Conservation (phyloP, 2,888 invertebrate species). For the Argyra leucocephala region DNA sequence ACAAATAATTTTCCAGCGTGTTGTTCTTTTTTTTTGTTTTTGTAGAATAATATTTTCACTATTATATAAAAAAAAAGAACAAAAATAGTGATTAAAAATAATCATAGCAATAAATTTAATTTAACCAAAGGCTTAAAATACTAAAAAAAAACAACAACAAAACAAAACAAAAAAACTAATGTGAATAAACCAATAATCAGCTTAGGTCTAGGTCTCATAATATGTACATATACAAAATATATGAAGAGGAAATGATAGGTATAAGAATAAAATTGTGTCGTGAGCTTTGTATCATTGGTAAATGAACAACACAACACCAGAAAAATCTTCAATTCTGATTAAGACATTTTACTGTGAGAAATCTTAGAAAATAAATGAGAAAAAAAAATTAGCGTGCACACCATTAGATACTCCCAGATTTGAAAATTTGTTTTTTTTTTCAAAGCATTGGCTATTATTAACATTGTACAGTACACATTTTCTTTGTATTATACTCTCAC, state of each 20-base stretch:
- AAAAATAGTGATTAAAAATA: neutral
- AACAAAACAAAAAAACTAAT: neutral
- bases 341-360: neutral
- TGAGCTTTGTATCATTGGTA: neutral
- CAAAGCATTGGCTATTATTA: no score
- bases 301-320: neutral
- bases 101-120: neutral
- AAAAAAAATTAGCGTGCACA: neutral
- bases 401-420: neutral
- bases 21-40: no score
- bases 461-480: neutral
- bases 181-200: neutral
- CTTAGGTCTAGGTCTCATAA: neutral
- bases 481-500: neutral
- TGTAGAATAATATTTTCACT: no score
- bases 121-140: neutral
- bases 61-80: no score
- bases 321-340: neutral
- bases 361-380: neutral
- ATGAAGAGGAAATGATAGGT: neutral
- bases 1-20: no score
- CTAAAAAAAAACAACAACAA: no score
- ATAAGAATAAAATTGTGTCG: slow-evolving; percentile 1
- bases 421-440: neutral
- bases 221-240: neutral